Conservation (phyloP, 2,113 vertebrate genomes). For the Nerophis ophidion region DNA sequence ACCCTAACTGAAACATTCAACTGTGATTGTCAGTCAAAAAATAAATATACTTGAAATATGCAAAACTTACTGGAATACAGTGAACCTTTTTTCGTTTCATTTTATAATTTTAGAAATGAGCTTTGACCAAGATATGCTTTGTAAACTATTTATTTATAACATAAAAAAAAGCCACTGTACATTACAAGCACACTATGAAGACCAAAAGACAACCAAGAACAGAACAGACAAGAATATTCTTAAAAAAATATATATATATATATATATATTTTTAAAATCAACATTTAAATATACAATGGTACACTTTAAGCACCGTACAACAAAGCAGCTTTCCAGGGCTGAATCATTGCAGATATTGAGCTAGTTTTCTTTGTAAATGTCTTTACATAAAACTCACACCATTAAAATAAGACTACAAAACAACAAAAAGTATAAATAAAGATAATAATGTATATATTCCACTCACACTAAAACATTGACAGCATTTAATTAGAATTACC, state of each 20-base stretch:
- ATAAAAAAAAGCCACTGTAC: conserved; percentile 13
- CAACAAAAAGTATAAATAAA: no score
- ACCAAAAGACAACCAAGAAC: conserved; percentile 9
- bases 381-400: no score
- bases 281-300: conserved; percentile 12
- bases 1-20: no score
- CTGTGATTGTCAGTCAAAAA: no score
- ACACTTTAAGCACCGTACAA: conserved; percentile 11
- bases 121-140: background rate
- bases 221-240: background rate
- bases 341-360: conserved; percentile 16
- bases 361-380: background rate
- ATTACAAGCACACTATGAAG: background rate
- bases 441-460: no score
- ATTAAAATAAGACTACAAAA: no score
- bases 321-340: conserved; percentile 51
- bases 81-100: no score
- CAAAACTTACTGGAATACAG: background rate
- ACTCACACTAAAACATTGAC: no score
- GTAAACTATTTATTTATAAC: conserved; percentile 26
- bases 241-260: conserved; percentile 11
- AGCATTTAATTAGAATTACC: background rate
- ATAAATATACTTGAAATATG: no score
- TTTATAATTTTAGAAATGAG: background rate
- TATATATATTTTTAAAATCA: conserved; percentile 18